Evolutionary conservation across 2,888 invertebrate species (phyloP).

Genomic region (Sesia bembeciformis): DNA sequence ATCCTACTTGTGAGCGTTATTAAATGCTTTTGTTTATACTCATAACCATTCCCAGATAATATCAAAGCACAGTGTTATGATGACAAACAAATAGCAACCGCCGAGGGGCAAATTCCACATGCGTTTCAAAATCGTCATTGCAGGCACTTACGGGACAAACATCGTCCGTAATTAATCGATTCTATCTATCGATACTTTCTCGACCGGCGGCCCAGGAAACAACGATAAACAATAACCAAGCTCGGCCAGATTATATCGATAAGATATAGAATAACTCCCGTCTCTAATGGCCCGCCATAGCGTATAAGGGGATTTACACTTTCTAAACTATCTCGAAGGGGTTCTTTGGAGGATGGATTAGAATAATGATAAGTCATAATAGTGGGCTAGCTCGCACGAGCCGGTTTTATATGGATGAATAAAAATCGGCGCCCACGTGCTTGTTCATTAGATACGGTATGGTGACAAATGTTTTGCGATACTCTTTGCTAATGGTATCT

Average conservation of each 20-base stretch:
- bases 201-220: slow-evolving; percentile 37
- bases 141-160: slow-evolving; percentile 52
- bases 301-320: slow-evolving; percentile 64
- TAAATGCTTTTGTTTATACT: too few species aligned
- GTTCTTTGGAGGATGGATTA: slow-evolving; percentile 51
- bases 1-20: too few species aligned
- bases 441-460: too few species aligned
- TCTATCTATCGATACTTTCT: slow-evolving; percentile 41
- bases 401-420: background rate
- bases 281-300: slow-evolving; percentile 60
- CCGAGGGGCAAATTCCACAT: background rate
- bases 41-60: background rate
- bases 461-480: too few species aligned
- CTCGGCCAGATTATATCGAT: slow-evolving; percentile 60
- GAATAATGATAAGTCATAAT: slow-evolving; percentile 48
- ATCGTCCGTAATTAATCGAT: slow-evolving; percentile 58
- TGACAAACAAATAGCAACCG: background rate
- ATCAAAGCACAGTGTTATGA: background rate
- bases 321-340: slow-evolving; percentile 62
- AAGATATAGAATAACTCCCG: slow-evolving; percentile 61
- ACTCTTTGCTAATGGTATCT: too few species aligned
- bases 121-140: slow-evolving; percentile 38
- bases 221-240: slow-evolving; percentile 68
- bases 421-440: too few species aligned
- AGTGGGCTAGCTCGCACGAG: slow-evolving; percentile 6